phyloP scores from a whole-genome alignment of 2,113 vertebrate genomes.

The Rhinopomastus cyanomelas region DNA sequence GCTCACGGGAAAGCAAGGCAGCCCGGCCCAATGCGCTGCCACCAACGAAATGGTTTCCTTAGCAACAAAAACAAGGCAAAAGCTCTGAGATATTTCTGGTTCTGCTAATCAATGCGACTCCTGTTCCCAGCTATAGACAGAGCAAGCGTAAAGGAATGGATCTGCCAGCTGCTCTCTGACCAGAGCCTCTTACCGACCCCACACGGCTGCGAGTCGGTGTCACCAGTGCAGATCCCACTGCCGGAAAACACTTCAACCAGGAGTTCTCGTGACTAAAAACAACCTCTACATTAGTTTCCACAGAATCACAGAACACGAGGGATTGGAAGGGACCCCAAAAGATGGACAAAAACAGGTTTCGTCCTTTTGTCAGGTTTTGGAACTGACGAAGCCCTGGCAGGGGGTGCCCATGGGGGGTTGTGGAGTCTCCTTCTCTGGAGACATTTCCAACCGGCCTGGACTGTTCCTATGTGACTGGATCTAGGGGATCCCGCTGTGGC shows the following conservation, averaged over 20 bases:
- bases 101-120: conserved; percentile 41
- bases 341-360: no score
- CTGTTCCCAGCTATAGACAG: conserved; percentile 26
- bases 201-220: not conserved
- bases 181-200: not conserved
- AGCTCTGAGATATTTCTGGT: conserved; percentile 40
- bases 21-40: conserved; percentile 50
- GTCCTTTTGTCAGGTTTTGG: no score
- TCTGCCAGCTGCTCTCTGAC: not conserved
- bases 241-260: not conserved
- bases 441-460: no score
- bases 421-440: no score
- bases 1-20: conserved; percentile 34
- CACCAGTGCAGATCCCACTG: not conserved
- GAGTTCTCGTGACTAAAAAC: not conserved
- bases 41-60: conserved; percentile 68
- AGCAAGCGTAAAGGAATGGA: not conserved
- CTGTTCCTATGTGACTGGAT: no score
- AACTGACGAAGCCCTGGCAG: no score
- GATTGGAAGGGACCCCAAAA: no score
- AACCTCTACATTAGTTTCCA: not conserved
- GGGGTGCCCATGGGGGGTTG: no score
- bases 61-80: conserved; percentile 67
- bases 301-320: no score
- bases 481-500: no score